Base-by-base conservation (phyloP, 2,113 vertebrate species). In the Tringa solitaria region DNA sequence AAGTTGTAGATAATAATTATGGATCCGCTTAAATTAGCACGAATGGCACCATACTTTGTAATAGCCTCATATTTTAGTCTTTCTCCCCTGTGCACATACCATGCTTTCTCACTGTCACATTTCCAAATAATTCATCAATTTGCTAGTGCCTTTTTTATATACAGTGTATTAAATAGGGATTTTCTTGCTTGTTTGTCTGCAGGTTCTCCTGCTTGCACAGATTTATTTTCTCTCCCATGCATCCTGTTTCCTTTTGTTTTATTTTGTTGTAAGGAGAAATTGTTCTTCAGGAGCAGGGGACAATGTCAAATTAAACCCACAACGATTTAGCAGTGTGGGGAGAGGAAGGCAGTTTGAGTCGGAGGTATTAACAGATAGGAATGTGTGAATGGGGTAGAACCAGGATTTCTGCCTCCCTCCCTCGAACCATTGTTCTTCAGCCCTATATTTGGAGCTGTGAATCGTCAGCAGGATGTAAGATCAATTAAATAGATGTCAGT, bases 1-100 rank as follows among this genome's bases (percentile, higher is more conserved):
- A 95, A 96, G 95, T 95, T 96, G 87, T 87, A 85, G 84, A 63
- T 94, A 96, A 97, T 94, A 89, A 95, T 95, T 87, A 53, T 19
- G 3, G 45, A 64, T 89, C 57, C 50, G 54, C 88, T 78, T 84
- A 59, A 89, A 95, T 89, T 89, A 91, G 56, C 48, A 83, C 72
- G 82, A 84, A 92, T 51, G 28, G 20, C 72, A 94, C 57, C 32
- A 24, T 17, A 27, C 43, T 89, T 81, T 76, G 67, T n/a, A 39
- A 26, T n/a, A 87, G 60, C 67, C 28, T 92, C 50, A 4, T 65
- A 14, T 76, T 93, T 73, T 61, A 67, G 41, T 72, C 46, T 72
- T 84, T 8, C 8, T 72, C 6, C 53, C 4, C 32, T 70, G 35
- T 6, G 3, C 2, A 4, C 13, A 4, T 45, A 50, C 4, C 3